phyloP scores from a whole-genome alignment of 2,113 vertebrate genomes.

The Isichthys henryi region DNA sequence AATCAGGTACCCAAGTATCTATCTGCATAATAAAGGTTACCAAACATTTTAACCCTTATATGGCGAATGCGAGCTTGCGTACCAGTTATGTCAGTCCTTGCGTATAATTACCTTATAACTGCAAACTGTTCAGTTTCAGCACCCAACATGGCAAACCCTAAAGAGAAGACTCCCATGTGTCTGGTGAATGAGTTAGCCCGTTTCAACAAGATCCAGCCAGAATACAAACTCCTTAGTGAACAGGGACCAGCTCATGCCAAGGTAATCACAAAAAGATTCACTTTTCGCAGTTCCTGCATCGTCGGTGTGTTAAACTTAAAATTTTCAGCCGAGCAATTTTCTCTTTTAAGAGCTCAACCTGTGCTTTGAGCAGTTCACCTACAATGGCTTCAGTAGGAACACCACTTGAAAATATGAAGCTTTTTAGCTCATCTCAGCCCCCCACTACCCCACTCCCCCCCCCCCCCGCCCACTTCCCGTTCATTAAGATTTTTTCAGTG shows the following conservation, averaged over 20 bases:
- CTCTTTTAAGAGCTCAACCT: neutral
- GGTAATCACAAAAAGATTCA: conserved; percentile 47
- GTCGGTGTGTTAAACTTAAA: neutral
- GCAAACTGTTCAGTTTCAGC: conserved; percentile 57
- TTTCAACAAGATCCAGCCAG: conserved; percentile 91
- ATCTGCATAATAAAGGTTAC: neutral
- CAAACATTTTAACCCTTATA: neutral
- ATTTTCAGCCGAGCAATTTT: neutral
- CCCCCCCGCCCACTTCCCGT: neutral
- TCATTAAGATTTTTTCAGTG: conserved; percentile 79
- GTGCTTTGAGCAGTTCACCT: neutral
- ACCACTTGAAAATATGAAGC: neutral
- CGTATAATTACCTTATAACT: neutral
- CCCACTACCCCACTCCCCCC: neutral
- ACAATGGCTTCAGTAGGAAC: neutral
- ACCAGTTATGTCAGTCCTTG: neutral
- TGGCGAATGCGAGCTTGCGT: neutral
- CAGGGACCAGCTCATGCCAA: conserved; percentile 89
- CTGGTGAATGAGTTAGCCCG: conserved; percentile 97
- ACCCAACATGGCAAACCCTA: conserved; percentile 96
- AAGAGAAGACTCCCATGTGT: conserved; percentile 97
- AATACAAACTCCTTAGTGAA: conserved; percentile 89
- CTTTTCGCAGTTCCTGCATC: neutral
- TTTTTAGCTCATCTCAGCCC: neutral
- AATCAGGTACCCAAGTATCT: neutral